Conservation (phyloP, 2,888 invertebrate genomes). For the Charanyca ferruginea region DNA sequence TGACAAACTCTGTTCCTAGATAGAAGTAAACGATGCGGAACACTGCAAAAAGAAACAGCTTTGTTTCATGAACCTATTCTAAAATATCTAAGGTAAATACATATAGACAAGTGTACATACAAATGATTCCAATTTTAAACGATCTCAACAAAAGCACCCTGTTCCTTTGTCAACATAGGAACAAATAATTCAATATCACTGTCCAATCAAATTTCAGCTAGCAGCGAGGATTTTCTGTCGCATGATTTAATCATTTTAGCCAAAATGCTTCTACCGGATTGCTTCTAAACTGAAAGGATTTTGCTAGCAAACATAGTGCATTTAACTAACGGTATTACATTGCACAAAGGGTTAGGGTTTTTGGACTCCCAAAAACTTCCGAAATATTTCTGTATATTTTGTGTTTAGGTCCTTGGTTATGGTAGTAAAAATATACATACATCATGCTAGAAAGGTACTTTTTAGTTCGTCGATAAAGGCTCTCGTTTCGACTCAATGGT, state of each 20-base stretch:
- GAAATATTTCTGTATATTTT: too few relatives aligned
- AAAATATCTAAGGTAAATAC: too few relatives aligned
- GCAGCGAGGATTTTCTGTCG: slow-evolving; percentile 1
- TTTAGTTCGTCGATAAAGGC: too few relatives aligned
- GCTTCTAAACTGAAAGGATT: slow-evolving; percentile 8
- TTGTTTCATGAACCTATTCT: too few relatives aligned
- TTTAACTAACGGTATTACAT: background rate
- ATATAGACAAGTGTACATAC: too few relatives aligned
- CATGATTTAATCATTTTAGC: slow-evolving; percentile 16
- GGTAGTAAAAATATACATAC: too few relatives aligned
- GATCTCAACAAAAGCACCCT: too few relatives aligned
- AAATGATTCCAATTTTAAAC: too few relatives aligned
- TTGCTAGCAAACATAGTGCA: background rate
- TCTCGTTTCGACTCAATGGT: too few relatives aligned
- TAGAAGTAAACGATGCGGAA: slow-evolving; percentile 68
- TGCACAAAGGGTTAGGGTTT: background rate
- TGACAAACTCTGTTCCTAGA: slow-evolving; percentile 74
- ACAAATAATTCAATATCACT: background rate
- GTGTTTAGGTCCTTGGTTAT: too few relatives aligned
- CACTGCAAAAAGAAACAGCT: slow-evolving; percentile 69
- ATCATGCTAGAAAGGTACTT: too few relatives aligned
- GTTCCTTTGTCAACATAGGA: background rate
- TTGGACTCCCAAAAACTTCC: too few relatives aligned
- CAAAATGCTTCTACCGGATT: slow-evolving; percentile 14
- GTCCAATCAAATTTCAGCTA: background rate